Evolutionary conservation across 2,888 invertebrate genomes (phyloP).

Genomic region (Ferrisia virgata): DNA sequence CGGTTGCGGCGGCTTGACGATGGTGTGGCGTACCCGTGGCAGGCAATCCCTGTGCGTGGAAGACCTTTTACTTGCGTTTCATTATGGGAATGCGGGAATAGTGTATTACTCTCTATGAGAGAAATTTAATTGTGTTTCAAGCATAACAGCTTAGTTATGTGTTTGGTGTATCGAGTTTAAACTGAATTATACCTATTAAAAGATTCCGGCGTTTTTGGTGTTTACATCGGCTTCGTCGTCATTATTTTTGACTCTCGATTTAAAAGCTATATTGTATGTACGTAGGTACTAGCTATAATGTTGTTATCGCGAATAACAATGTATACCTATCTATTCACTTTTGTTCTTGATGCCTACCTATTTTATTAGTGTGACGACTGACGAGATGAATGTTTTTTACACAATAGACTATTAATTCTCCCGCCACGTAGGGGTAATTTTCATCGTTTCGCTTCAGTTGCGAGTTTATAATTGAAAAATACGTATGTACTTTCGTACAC

Average conservation of each 20-base stretch:
- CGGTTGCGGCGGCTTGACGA: background rate
- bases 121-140: background rate
- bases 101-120: background rate
- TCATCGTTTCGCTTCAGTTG: background rate
- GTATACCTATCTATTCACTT: background rate
- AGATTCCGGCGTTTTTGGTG: background rate
- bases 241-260: background rate
- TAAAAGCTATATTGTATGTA: background rate
- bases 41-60: background rate
- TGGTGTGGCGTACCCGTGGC: too few relatives aligned
- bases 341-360: background rate
- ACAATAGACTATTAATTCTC: background rate
- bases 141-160: background rate
- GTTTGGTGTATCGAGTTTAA: background rate
- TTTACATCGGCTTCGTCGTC: background rate
- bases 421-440: background rate
- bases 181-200: constrained; percentile 6
- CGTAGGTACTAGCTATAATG: too few relatives aligned
- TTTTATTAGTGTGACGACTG: background rate
- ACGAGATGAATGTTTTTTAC: background rate
- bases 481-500: background rate
- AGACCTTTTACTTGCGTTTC: background rate
- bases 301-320: background rate
- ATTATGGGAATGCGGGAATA: background rate
- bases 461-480: background rate